Percentiles rank a stretch among this genome's conserved stretches.
These are phyloP conservation scores for Leucozona laternaria DNA, from an alignment of 2,888 invertebrate genomes.

Conservation along the genomic window DNA sequence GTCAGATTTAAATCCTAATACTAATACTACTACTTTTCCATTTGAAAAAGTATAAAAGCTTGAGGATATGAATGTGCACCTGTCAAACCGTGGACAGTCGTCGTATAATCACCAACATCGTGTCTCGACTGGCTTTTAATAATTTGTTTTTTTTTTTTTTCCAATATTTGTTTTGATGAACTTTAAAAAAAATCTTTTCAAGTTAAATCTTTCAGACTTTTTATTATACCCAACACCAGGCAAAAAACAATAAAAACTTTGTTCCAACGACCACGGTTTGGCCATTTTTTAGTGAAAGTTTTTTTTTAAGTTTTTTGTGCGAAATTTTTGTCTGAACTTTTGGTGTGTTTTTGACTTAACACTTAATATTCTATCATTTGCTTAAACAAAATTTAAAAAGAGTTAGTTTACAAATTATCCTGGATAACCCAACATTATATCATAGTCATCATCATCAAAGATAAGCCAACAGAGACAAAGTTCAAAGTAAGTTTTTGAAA, in stretches of 20 bases:
- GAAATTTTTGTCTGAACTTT: background rate
- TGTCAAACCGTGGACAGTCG: background rate
- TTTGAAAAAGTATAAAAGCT: background rate
- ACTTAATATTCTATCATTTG: background rate
- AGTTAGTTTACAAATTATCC: background rate
- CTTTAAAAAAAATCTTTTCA: background rate
- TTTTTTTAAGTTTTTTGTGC: background rate
- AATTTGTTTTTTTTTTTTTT: background rate
- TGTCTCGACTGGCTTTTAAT: background rate
- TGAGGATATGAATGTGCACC: background rate
- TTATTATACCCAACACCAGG: background rate
- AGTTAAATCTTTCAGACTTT: background rate
- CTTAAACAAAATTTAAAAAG: background rate
- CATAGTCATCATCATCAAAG: background rate
- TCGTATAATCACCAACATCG: background rate
- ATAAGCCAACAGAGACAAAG: background rate
- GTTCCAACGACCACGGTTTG: background rate
- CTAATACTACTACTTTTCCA: background rate
- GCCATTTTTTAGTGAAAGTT: background rate
- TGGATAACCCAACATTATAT: no score
- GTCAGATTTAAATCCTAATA: background rate
- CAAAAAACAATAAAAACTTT: background rate
- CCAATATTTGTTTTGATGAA: background rate
- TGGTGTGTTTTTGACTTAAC: background rate
- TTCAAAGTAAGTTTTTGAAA: background rate